Percentiles rank a stretch among this genome's conserved stretches.
phyloP scores from a whole-genome alignment of 2,113 vertebrate genomes.

The Chloropsis hardwickii region DNA sequence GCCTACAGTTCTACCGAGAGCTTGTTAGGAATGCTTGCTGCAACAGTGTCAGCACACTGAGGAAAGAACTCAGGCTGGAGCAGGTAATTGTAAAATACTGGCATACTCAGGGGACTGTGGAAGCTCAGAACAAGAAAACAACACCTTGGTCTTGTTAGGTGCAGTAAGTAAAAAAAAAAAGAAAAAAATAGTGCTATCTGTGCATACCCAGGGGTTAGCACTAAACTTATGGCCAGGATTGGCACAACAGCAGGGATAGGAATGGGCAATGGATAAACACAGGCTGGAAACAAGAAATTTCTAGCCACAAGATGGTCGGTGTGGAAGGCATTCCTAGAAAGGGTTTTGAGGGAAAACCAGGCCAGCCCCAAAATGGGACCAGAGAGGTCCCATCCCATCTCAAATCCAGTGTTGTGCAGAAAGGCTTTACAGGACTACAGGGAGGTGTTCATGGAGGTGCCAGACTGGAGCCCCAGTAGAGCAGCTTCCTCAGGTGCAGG shows the following conservation, averaged over 20 bases:
- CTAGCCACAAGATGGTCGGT: rapidly evolving
- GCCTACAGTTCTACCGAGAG: not conserved
- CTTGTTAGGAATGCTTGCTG: not conserved
- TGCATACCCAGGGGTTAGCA: not conserved
- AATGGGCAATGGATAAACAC: not conserved
- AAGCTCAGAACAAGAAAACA: not conserved
- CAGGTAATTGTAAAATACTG: not conserved
- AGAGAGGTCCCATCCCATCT: not conserved
- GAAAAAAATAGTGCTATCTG: not conserved
- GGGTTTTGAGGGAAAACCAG: not conserved
- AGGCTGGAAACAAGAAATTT: not conserved
- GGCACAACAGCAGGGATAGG: not conserved
- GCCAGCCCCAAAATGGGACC: not conserved
- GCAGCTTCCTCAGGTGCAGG: rapidly evolving
- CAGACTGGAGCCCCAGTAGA: rapidly evolving
- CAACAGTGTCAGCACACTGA: not conserved
- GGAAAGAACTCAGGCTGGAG: not conserved
- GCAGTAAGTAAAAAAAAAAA: not conserved
- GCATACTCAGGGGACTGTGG: not conserved
- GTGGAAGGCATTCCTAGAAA: not conserved
- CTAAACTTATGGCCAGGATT: not conserved
- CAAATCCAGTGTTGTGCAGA: not conserved
- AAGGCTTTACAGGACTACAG: not conserved
- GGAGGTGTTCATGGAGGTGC: not conserved
- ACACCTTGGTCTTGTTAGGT: not conserved